These are phyloP conservation scores for Auanema sp. DNA, from an alignment of 2,888 invertebrate species.

Conservation along the genomic window DNA sequence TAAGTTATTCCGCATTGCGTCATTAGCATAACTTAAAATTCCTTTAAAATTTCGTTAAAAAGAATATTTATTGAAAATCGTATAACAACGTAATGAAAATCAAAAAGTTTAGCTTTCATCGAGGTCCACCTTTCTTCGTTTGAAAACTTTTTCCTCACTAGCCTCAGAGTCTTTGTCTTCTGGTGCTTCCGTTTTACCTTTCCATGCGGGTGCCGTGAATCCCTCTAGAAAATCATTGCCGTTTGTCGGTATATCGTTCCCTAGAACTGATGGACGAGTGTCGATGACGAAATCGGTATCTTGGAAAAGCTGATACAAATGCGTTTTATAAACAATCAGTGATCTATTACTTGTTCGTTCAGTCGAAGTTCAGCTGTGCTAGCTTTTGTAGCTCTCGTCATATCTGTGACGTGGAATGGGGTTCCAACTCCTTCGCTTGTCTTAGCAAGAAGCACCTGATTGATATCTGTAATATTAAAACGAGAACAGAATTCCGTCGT, in stretches of 20 bases:
- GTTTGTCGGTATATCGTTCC: constrained; percentile 1
- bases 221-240: neutral
- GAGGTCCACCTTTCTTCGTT: constrained; percentile 20
- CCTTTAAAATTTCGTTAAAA: neutral
- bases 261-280: constrained; percentile 11
- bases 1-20: no score
- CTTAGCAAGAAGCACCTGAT: constrained; percentile 47
- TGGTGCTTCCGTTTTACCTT: constrained; percentile 13
- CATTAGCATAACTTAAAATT: no score
- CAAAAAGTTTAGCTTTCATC: constrained; percentile 2
- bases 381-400: constrained; percentile 11
- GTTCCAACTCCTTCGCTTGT: constrained; percentile 29
- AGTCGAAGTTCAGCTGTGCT: constrained; percentile 16
- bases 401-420: constrained; percentile 26
- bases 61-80: constrained; percentile 7
- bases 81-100: constrained; percentile 12
- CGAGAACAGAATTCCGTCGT: constrained; percentile 51
- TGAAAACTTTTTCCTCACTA: constrained; percentile 11
- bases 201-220: constrained; percentile 16
- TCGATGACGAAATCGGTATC: constrained; percentile 44
- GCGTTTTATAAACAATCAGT: no score
- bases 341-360: constrained; percentile 23
- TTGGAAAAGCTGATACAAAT: constrained; percentile 27
- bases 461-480: constrained; percentile 56
- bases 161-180: neutral